phyloP scores from a whole-genome alignment of 2,888 invertebrate species.

The Metallyticus violacea region DNA sequence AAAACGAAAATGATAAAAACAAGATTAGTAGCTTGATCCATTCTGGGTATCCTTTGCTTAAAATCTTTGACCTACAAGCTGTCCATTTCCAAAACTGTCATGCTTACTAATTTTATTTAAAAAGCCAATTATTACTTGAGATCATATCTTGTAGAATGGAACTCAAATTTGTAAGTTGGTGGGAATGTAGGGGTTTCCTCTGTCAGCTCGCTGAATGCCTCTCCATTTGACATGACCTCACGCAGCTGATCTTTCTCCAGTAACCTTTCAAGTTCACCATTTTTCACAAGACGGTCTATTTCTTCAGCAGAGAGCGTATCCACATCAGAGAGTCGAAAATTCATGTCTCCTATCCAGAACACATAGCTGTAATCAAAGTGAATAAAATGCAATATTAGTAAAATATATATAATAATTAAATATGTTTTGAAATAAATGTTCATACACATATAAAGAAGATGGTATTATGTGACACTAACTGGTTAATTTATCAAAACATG shows the following conservation, averaged over 20 bases:
- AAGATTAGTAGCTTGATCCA: too few relatives aligned
- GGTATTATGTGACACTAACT: too few relatives aligned
- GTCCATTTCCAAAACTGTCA: too few relatives aligned
- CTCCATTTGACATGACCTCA: constrained; percentile 65
- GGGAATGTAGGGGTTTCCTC: constrained; percentile 75
- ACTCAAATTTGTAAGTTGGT: constrained; percentile 83
- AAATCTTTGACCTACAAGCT: too few relatives aligned
- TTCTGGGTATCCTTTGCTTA: too few relatives aligned
- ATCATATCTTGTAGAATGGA: constrained; percentile 73
- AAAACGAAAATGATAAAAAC: too few relatives aligned
- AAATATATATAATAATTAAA: too few relatives aligned
- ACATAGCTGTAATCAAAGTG: constrained; percentile 63
- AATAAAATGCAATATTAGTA: background rate
- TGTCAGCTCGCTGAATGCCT: constrained; percentile 79
- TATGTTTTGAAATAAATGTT: too few relatives aligned
- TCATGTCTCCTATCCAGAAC: constrained; percentile 89
- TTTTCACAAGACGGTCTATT: constrained; percentile 63
- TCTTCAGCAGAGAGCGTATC: constrained; percentile 60
- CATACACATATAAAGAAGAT: too few relatives aligned
- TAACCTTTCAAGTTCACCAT: constrained; percentile 63
- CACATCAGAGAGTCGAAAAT: constrained; percentile 74
- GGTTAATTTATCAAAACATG: too few relatives aligned
- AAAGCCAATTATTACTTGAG: constrained; percentile 52
- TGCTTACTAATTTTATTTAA: too few relatives aligned
- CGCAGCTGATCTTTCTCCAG: constrained; percentile 74